These are phyloP conservation scores for Folsomia candida DNA, from an alignment of 2,888 invertebrate genomes.

Conservation along the genomic window DNA sequence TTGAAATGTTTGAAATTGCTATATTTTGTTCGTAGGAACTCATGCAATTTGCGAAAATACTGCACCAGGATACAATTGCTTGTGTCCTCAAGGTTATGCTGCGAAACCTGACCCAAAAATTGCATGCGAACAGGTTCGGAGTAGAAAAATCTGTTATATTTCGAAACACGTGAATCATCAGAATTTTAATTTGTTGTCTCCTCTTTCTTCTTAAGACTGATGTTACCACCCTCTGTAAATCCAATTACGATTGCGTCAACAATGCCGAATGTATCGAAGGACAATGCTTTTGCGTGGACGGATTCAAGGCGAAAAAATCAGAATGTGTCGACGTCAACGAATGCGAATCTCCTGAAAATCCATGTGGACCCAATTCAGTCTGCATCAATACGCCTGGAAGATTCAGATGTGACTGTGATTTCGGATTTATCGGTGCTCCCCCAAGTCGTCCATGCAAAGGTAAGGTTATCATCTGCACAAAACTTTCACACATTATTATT, in stretches of 20 bases:
- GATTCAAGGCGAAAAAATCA: slow-evolving; percentile 76
- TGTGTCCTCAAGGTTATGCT: slow-evolving; percentile 86
- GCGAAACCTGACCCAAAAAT: slow-evolving; percentile 79
- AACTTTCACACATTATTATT: not conserved
- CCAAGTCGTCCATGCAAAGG: slow-evolving; percentile 73
- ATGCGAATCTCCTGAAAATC: slow-evolving; percentile 61
- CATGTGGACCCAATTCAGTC: slow-evolving; percentile 70
- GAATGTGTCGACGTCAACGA: slow-evolving; percentile 77
- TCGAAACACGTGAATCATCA: no score
- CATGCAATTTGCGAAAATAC: slow-evolving; percentile 86
- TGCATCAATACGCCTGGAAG: slow-evolving; percentile 79
- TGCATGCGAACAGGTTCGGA: slow-evolving; percentile 78
- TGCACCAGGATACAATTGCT: slow-evolving; percentile 81
- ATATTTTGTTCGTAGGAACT: no score
- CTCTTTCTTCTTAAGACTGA: slow-evolving; percentile 63
- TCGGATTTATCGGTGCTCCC: slow-evolving; percentile 78
- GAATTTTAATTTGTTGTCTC: not conserved
- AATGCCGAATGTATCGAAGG: slow-evolving; percentile 85
- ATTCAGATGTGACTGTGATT: slow-evolving; percentile 76
- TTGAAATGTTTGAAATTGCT: no score
- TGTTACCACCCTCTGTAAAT: slow-evolving; percentile 78
- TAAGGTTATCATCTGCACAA: slow-evolving; percentile 43
- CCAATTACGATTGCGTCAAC: slow-evolving; percentile 87
- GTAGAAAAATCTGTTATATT: not conserved
- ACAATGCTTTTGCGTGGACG: slow-evolving; percentile 84